Evolutionary conservation across 1,140 invertebrate genomes (phyloP).

Genomic region (Microvelia longipes): DNA sequence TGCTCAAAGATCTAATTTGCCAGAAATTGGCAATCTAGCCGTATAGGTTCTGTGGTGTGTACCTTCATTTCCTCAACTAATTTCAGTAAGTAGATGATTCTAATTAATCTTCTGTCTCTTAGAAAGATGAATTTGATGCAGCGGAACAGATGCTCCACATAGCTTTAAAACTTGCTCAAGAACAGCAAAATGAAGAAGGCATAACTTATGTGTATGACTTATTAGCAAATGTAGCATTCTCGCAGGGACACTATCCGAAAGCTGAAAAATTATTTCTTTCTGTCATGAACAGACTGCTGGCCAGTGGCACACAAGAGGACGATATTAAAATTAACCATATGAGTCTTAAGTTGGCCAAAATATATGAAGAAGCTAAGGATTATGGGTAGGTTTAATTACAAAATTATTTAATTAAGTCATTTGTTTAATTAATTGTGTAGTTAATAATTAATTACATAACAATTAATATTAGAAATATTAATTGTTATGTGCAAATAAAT

Average conservation of each 20-base stretch:
- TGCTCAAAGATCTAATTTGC: too few species aligned
- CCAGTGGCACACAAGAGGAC: constrained; percentile 46
- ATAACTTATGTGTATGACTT: constrained; percentile 77
- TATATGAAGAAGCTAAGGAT: constrained; percentile 45
- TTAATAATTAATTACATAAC: too few species aligned
- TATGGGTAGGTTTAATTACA: constrained; percentile 30
- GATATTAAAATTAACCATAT: constrained; percentile 60
- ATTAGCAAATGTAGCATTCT: constrained; percentile 76
- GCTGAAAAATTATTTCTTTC: constrained; percentile 68
- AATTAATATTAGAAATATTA: too few species aligned
- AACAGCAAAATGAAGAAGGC: constrained; percentile 52
- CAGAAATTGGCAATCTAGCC: too few species aligned
- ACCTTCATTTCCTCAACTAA: too few species aligned
- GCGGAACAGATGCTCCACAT: constrained; percentile 72
- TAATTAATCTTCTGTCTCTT: not conserved
- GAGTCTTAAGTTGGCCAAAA: constrained; percentile 58
- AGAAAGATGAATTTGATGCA: constrained; percentile 58
- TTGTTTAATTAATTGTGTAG: not conserved
- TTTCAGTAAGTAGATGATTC: too few species aligned
- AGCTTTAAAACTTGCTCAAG: constrained; percentile 65
- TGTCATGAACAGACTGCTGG: constrained; percentile 59
- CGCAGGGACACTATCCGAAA: constrained; percentile 55
- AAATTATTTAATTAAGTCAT: not conserved
- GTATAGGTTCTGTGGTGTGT: too few species aligned
- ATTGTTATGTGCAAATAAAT: too few species aligned